These are phyloP conservation scores for Chelonus formosanus DNA, from an alignment of 2,888 invertebrate species.

Conservation along the genomic window DNA sequence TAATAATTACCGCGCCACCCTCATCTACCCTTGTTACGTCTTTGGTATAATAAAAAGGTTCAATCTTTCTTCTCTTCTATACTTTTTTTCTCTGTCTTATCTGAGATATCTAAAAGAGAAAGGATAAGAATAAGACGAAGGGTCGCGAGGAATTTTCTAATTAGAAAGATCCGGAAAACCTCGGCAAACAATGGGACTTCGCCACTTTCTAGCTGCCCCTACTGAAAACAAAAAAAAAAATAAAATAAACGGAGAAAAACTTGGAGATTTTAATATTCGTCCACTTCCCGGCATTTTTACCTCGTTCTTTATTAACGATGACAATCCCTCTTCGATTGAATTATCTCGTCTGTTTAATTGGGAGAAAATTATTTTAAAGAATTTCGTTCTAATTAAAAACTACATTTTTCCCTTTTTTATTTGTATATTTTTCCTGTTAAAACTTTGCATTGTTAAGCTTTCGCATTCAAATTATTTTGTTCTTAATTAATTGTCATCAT, in stretches of 20 bases:
- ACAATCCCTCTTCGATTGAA: slow-evolving; percentile 29
- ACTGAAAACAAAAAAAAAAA: slow-evolving; percentile 29
- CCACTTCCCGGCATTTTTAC: slow-evolving; percentile 22
- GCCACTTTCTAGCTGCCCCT: slow-evolving; percentile 30
- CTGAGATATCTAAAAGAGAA: slow-evolving; percentile 6
- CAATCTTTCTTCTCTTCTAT: slow-evolving; percentile 20
- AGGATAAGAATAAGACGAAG: slow-evolving; percentile 41
- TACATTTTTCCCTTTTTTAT: slow-evolving; percentile 3
- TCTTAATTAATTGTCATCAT: not conserved
- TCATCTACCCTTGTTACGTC: slow-evolving; percentile 46
- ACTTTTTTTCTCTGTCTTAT: slow-evolving; percentile 19
- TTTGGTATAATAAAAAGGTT: slow-evolving; percentile 42
- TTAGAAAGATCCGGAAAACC: slow-evolving; percentile 55
- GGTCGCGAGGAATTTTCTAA: slow-evolving; percentile 59
- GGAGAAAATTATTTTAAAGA: slow-evolving; percentile 25
- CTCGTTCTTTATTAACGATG: slow-evolving; percentile 33
- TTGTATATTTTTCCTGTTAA: not conserved
- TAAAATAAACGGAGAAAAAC: slow-evolving; percentile 32
- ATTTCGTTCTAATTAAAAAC: slow-evolving; percentile 11
- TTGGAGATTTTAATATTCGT: slow-evolving; percentile 41
- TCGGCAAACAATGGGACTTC: slow-evolving; percentile 49
- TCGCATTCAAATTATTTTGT: not conserved
- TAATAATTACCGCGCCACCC: slow-evolving; percentile 53
- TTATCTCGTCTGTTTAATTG: slow-evolving; percentile 32
- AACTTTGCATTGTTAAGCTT: no score